Evolutionary conservation across 2,797 vertebrate species (phyloP).

Genomic region (Hippoglossus hippoglossus): DNA sequence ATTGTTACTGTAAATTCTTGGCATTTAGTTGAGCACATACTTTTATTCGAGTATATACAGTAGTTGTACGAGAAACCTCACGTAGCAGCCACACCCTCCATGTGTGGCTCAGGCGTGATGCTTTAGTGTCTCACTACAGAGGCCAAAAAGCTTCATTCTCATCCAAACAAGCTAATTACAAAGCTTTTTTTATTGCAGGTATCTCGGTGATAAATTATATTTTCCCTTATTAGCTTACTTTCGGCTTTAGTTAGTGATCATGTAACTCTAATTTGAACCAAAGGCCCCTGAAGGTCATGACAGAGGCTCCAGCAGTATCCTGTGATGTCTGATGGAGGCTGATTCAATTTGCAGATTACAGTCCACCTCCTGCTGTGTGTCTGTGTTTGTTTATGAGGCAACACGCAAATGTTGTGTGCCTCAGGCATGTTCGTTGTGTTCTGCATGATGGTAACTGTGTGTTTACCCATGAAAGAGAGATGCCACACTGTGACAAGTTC

Average conservation of each 20-base stretch:
- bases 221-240: constrained; percentile 6
- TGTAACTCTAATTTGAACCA: constrained; percentile 1
- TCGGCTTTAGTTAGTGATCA: constrained; percentile 5
- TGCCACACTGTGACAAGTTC: constrained; percentile 26
- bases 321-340: constrained; percentile 7
- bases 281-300: not conserved
- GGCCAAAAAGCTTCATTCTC: not conserved
- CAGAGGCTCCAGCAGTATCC: not conserved
- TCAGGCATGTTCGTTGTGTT: constrained; percentile 24
- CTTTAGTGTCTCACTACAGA: not conserved
- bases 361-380: not conserved
- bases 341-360: constrained; percentile 26
- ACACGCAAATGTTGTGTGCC: constrained; percentile 37
- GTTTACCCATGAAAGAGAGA: constrained; percentile 30
- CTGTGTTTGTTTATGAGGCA: constrained; percentile 36
- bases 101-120: too few relatives aligned
- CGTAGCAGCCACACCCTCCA: too few relatives aligned
- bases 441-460: constrained; percentile 18
- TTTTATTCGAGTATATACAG: too few relatives aligned
- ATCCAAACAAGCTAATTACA: not conserved
- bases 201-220: not conserved
- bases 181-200: constrained; percentile 6
- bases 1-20: too few relatives aligned
- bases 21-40: too few relatives aligned
- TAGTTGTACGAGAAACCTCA: too few relatives aligned